Evolutionary conservation across 1,140 invertebrate genomes (phyloP).

Genomic region (Metaphire vulgaris): DNA sequence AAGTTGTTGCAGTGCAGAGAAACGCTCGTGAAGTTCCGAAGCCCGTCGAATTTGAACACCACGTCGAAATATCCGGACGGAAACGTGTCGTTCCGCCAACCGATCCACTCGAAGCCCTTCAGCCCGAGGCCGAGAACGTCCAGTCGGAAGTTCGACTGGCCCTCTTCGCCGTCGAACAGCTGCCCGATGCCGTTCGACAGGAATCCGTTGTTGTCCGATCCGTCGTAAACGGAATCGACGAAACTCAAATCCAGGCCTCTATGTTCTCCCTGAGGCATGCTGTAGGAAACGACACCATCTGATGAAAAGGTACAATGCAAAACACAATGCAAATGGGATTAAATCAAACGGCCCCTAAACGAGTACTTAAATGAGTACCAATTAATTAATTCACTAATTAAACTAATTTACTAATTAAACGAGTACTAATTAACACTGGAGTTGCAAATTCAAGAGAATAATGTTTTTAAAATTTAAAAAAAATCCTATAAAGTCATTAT

Average conservation of each 20-base stretch:
- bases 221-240: slow-evolving; percentile 86
- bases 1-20: slow-evolving; percentile 73
- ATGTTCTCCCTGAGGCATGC: slow-evolving; percentile 72
- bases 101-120: slow-evolving; percentile 66
- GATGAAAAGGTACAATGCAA: no score
- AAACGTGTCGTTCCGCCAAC: slow-evolving; percentile 77
- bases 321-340: no score
- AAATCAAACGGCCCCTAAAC: no score
- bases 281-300: slow-evolving; percentile 74
- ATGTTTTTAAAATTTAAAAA: no score
- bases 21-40: slow-evolving; percentile 76
- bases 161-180: slow-evolving; percentile 68
- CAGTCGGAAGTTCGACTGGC: slow-evolving; percentile 65
- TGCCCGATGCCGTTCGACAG: slow-evolving; percentile 73
- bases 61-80: slow-evolving; percentile 59
- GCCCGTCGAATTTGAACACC: slow-evolving; percentile 76
- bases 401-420: no score
- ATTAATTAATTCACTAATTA: no score
- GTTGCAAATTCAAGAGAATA: no score
- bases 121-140: slow-evolving; percentile 63
- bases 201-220: slow-evolving; percentile 51
- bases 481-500: no score
- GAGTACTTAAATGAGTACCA: no score
- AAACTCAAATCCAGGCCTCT: slow-evolving; percentile 70
- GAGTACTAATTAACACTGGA: no score